Percentiles rank a stretch among this genome's conserved stretches.
Evolutionary conservation across 37 sponge, comb jelly and placozoan species (phyloP).

Genomic region (Mnemiopsis leidyi): DNA sequence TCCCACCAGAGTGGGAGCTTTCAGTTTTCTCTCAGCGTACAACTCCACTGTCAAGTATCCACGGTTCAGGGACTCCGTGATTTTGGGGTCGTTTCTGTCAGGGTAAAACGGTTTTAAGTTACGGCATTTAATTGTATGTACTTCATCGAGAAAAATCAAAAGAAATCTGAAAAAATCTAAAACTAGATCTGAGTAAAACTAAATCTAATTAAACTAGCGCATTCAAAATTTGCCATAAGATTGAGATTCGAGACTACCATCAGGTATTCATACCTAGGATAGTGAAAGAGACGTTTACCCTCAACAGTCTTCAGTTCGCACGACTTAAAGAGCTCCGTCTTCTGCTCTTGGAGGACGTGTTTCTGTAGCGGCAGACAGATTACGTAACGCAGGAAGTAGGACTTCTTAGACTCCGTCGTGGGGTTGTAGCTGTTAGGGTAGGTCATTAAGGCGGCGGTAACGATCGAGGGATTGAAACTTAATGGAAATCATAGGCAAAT

Average conservation of each 20-base stretch:
- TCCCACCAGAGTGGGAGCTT: conserved; percentile 22
- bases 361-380: conserved; percentile 60
- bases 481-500: too few relatives aligned
- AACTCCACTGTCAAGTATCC: conserved; percentile 50
- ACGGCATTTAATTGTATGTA: too few relatives aligned
- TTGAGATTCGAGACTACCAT: too few relatives aligned
- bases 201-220: too few relatives aligned
- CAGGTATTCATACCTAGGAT: conserved; percentile 15
- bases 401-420: conserved; percentile 12
- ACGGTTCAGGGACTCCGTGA: background rate
- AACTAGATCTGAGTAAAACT: too few relatives aligned
- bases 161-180: too few relatives aligned
- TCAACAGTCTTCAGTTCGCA: background rate
- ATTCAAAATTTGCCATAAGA: too few relatives aligned
- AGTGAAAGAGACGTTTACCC: conserved; percentile 3
- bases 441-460: too few relatives aligned
- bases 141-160: too few relatives aligned
- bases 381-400: conserved; percentile 39
- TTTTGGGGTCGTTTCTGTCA: conserved; percentile 20
- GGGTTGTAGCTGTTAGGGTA: background rate
- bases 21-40: conserved; percentile 52
- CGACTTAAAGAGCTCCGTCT: conserved; percentile 11
- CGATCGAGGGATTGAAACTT: too few relatives aligned
- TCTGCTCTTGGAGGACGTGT: conserved; percentile 24
- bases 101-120: background rate